phyloP scores from a whole-genome alignment of 2,113 vertebrate genomes.

The Vombatus ursinus region DNA sequence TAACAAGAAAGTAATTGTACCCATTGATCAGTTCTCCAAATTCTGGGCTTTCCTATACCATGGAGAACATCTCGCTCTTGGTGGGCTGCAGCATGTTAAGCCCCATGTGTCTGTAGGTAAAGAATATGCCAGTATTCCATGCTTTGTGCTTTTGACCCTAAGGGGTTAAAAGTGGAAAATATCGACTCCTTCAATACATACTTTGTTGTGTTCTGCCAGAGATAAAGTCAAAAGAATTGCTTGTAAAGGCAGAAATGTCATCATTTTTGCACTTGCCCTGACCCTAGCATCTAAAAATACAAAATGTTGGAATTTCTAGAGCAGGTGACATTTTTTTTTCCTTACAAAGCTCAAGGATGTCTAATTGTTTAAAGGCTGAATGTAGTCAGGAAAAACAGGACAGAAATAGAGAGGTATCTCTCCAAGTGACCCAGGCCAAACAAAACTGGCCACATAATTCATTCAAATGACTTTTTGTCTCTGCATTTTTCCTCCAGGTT shows the following conservation, averaged over 20 bases:
- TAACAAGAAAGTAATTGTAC: slow-evolving; percentile 56
- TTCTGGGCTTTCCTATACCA: slow-evolving; percentile 18
- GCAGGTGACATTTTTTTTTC: slow-evolving; percentile 83
- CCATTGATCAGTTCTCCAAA: slow-evolving; percentile 34
- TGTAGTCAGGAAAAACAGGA: slow-evolving; percentile 74
- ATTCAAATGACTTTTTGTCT: slow-evolving; percentile 81
- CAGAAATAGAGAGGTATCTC: slow-evolving; percentile 80
- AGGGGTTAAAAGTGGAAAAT: slow-evolving; percentile 77
- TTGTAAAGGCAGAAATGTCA: slow-evolving; percentile 80
- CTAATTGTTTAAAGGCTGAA: slow-evolving; percentile 82
- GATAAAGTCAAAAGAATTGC: slow-evolving; percentile 79
- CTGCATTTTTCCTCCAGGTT: slow-evolving; percentile 79
- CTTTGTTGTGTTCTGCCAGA: slow-evolving; percentile 74
- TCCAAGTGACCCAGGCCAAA: slow-evolving; percentile 78
- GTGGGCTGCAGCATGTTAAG: slow-evolving; percentile 4
- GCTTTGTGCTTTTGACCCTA: slow-evolving; percentile 70
- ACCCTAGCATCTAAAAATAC: slow-evolving; percentile 85
- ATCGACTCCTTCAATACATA: slow-evolving; percentile 73
- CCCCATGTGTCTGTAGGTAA: not conserved
- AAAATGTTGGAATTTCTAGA: slow-evolving; percentile 83
- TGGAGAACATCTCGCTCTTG: slow-evolving; percentile 55
- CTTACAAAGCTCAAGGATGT: slow-evolving; percentile 75
- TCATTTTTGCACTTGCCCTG: slow-evolving; percentile 81
- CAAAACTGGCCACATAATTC: slow-evolving; percentile 79
- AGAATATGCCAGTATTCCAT: slow-evolving; percentile 30